Evolutionary conservation across 2,113 vertebrate species (phyloP).

Genomic region (Pao palembangensis): DNA sequence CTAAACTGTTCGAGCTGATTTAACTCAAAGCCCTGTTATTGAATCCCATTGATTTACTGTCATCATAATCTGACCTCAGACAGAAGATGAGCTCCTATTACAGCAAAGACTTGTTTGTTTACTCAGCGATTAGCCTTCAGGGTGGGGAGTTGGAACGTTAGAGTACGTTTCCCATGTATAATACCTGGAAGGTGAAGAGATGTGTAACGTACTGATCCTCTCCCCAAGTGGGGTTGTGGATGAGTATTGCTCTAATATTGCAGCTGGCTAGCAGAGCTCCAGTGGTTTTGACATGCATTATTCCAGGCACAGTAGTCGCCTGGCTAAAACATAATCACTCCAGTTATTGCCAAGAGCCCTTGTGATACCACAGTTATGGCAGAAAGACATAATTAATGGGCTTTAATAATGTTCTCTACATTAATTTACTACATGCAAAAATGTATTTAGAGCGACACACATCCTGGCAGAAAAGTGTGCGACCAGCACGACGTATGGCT

Average conservation of each 20-base stretch:
- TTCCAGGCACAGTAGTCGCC: constrained; percentile 5
- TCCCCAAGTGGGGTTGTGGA: constrained; percentile 2
- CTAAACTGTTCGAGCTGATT: constrained; percentile 13
- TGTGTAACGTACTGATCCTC: constrained; percentile 11
- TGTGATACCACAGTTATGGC: constrained; percentile 42
- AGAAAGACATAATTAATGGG: constrained; percentile 14
- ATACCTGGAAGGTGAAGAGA: constrained; percentile 21
- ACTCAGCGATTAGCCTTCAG: constrained; percentile 38
- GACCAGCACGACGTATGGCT: constrained; percentile 16
- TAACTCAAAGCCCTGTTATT: constrained; percentile 54
- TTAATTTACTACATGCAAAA: constrained; percentile 49
- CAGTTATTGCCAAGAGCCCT: constrained; percentile 27
- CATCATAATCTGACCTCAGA: constrained; percentile 57
- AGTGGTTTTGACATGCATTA: constrained; percentile 4
- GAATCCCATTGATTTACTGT: constrained; percentile 59
- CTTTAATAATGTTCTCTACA: constrained; percentile 42
- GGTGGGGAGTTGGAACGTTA: constrained; percentile 17
- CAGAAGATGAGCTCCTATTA: constrained; percentile 39
- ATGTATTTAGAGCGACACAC: constrained; percentile 21
- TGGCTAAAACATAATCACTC: constrained; percentile 32
- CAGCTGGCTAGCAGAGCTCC: neutral
- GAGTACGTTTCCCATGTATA: constrained; percentile 17
- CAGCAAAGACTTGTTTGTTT: constrained; percentile 48
- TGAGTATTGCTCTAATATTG: constrained; percentile 11
- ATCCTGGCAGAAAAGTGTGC: constrained; percentile 30